phyloP scores from a whole-genome alignment of 2,888 invertebrate genomes.

The Philopedon plagiatum region DNA sequence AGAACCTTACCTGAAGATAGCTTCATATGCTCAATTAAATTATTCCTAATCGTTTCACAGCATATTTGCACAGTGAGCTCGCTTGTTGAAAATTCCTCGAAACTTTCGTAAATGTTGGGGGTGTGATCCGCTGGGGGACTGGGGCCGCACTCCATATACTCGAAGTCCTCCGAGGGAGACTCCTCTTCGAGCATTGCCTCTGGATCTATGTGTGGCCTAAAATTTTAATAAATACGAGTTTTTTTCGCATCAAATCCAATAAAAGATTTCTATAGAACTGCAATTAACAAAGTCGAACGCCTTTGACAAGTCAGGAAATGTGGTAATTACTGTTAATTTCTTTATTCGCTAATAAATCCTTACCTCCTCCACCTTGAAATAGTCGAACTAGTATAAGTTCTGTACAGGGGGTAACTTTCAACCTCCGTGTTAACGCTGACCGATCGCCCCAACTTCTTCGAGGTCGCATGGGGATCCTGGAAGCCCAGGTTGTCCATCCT shows the following conservation, averaged over 20 bases:
- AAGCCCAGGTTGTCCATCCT: constrained; percentile 68
- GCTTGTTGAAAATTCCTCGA: constrained; percentile 77
- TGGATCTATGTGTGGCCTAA: constrained; percentile 59
- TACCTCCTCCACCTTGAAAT: constrained; percentile 61
- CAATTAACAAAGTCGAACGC: background rate
- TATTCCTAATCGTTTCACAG: constrained; percentile 80
- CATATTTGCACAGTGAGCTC: constrained; percentile 82
- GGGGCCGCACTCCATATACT: constrained; percentile 83
- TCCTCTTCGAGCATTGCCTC: constrained; percentile 75
- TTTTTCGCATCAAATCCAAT: too few relatives aligned
- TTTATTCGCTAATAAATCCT: background rate
- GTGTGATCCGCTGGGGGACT: constrained; percentile 87
- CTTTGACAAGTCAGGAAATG: too few relatives aligned
- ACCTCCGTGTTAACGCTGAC: constrained; percentile 68
- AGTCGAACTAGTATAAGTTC: constrained; percentile 58
- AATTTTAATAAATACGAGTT: background rate
- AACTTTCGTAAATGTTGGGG: constrained; percentile 86
- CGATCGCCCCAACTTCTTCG: constrained; percentile 66
- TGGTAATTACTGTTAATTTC: background rate
- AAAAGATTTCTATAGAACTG: too few relatives aligned
- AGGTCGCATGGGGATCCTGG: constrained; percentile 60
- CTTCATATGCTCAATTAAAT: constrained; percentile 82
- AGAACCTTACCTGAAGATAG: constrained; percentile 69
- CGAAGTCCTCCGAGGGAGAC: constrained; percentile 75
- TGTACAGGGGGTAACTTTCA: constrained; percentile 66